Percentiles rank a stretch among this genome's conserved stretches.
phyloP scores from a whole-genome alignment of 1,140 invertebrate species.

The Panonychus citri region DNA sequence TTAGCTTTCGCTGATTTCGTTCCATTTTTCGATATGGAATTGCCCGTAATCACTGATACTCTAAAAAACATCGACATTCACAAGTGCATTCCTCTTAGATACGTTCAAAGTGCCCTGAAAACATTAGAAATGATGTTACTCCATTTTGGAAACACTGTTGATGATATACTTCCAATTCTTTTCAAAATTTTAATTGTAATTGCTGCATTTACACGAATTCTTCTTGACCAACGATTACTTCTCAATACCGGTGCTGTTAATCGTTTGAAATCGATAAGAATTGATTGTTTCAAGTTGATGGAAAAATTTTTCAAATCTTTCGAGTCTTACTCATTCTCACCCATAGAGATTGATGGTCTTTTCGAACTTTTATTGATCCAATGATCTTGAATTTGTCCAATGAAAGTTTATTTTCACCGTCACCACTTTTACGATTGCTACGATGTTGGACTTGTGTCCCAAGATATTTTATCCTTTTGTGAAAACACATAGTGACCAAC shows the following conservation, averaged over 20 bases:
- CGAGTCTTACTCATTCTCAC: conserved; percentile 44
- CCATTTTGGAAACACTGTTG: conserved; percentile 53
- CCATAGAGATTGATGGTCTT: conserved; percentile 42
- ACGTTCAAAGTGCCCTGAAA: background rate
- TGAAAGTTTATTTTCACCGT: conserved; percentile 60
- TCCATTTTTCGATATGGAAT: conserved; percentile 30
- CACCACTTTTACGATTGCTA: conserved; percentile 51
- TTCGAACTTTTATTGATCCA: conserved; percentile 59
- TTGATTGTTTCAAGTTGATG: conserved; percentile 8
- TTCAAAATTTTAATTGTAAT: conserved; percentile 46
- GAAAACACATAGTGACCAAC: conserved; percentile 19
- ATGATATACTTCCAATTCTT: conserved; percentile 38
- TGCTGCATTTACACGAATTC: conserved; percentile 32
- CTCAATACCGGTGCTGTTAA: conserved; percentile 19
- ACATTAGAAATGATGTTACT: conserved; percentile 47
- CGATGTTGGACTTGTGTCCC: conserved; percentile 47
- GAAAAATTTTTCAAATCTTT: conserved; percentile 50
- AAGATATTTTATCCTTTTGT: conserved; percentile 42
- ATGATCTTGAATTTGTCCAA: conserved; percentile 34
- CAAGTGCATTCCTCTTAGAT: background rate
- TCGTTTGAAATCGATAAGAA: conserved; percentile 38
- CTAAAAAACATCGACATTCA: background rate
- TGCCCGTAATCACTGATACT: background rate
- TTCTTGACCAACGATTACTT: conserved; percentile 26
- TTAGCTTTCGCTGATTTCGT: conserved; percentile 55